These are phyloP conservation scores for Malurus alboscapulatus DNA, from an alignment of 2,113 vertebrate genomes.

Conservation along the genomic window DNA sequence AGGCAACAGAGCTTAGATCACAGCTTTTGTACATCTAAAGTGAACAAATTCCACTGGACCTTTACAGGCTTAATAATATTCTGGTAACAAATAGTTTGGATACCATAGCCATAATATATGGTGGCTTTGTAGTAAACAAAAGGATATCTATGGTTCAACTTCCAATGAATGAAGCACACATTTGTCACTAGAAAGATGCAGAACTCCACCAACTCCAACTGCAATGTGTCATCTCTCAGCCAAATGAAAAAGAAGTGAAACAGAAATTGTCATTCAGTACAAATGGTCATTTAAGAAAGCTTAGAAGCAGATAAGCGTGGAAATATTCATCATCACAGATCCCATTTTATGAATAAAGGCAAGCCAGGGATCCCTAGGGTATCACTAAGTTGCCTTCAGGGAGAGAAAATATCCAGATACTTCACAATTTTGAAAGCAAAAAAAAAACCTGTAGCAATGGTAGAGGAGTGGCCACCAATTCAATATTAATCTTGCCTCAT, in stretches of 20 bases:
- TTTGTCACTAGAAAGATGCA: not conserved
- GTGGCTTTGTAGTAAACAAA: not conserved
- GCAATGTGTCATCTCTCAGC: not conserved
- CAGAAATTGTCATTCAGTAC: not conserved
- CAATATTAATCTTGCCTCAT: not conserved
- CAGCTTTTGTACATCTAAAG: not conserved
- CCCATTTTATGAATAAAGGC: not conserved
- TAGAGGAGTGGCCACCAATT: not conserved
- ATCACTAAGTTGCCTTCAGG: not conserved
- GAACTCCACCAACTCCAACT: not conserved
- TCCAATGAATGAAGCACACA: accelerated
- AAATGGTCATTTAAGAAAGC: not conserved
- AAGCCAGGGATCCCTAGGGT: accelerated
- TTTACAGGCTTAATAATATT: not conserved
- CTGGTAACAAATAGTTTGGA: not conserved
- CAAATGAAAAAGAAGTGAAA: not conserved
- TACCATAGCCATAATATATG: not conserved
- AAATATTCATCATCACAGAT: not conserved
- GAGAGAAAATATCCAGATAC: accelerated
- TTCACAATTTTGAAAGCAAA: not conserved
- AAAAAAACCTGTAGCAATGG: not conserved
- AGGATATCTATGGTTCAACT: not conserved
- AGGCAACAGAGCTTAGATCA: not conserved
- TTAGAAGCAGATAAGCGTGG: not conserved
- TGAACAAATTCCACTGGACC: not conserved